Percentiles rank a stretch among this genome's conserved stretches.
These are phyloP conservation scores for Eurystomus gularis DNA, from an alignment of 2,113 vertebrate species.

Conservation along the genomic window DNA sequence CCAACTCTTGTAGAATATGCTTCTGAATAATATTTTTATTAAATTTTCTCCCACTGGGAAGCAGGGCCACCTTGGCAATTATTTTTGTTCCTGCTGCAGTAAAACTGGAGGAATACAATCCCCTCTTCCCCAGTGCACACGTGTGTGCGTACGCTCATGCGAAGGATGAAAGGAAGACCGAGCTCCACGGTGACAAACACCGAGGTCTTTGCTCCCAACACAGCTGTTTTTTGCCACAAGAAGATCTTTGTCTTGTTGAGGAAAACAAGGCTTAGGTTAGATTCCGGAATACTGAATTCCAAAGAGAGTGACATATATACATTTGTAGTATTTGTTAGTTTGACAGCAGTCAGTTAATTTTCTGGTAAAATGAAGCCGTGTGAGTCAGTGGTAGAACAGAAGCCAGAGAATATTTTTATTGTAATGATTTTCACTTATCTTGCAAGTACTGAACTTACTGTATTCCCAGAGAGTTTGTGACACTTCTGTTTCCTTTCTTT, in stretches of 20 bases:
- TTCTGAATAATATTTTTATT: neutral
- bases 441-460: neutral
- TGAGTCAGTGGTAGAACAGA: neutral
- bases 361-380: neutral
- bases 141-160: fast-evolving
- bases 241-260: neutral
- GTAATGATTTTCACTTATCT: neutral
- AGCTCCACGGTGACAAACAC: neutral
- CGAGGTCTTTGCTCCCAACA: neutral
- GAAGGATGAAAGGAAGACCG: neutral
- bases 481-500: neutral
- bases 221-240: neutral
- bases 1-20: neutral
- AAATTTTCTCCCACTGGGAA: neutral
- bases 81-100: neutral
- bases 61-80: neutral
- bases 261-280: neutral
- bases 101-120: neutral
- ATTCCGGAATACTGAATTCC: neutral
- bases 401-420: neutral
- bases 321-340: neutral
- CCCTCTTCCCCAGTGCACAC: neutral
- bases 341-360: neutral
- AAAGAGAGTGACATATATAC: neutral
- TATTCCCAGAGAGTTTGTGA: neutral